Evolutionary conservation across 1,140 invertebrate genomes (phyloP), one percentile per base, ranked within the genome.

Genomic region (Pseudomyrmex sp.): DNA sequence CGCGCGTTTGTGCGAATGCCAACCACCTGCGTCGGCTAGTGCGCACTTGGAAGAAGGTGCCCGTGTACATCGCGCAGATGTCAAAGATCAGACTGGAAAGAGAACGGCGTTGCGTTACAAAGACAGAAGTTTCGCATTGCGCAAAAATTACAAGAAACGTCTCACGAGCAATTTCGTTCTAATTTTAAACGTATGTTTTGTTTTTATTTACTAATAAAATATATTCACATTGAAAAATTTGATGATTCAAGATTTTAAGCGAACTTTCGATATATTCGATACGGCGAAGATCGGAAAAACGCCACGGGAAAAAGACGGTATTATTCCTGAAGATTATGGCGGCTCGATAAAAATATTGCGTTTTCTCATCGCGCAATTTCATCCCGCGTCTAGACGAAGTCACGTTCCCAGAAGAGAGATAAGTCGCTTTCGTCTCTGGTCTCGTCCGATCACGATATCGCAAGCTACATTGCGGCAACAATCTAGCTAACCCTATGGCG

Each of bases 361-460:
- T 58, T n/a, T 54, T 9, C 70, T 8, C 5, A 61, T 63, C 73
- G 44, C 58, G 35, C 35, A 18, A 62, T 46, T 13, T 69, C 35
- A 20, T 46, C 2, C 23, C 46, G 26, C 5, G 61, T 18, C n/a
- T 13, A 48, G 23, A 77, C 12, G 18, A 65, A 50, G 10, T 52
- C 5, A 26, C 46, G 9, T 58, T 77, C 8, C 50, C 13, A 1
- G 2, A 26, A 5, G 68, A n/a, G 8, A 52, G 75, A 85, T 80
- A 65, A 44, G 2, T 10, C 15, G 54, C 9, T 63, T 35, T 48
- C 26, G 20, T 44, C 9, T 10, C 35, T 61, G 7, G 26, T 26
- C 26, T 26, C 26, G 26, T 26, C 26, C 58, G 20, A 56, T 68
- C 50, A 12, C 12, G 61, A 77, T 79, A 79, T 73, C 68, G 26